Conservation (phyloP, 2,113 vertebrate genomes). For the Proteles cristata region DNA sequence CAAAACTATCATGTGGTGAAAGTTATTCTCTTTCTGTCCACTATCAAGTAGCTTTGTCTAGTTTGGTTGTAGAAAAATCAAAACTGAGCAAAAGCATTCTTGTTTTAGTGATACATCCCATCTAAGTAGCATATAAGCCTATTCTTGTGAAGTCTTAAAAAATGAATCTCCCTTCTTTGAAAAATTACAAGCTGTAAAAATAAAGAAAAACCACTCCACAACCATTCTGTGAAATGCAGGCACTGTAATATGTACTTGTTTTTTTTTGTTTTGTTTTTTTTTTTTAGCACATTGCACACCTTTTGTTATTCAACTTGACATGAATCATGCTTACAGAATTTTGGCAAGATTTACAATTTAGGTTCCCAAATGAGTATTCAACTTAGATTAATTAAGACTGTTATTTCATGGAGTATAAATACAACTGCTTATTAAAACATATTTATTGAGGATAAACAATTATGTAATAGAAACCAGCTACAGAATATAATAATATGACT, state of each 20-base stretch:
- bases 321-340: constrained; percentile 76
- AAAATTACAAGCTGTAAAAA: constrained; percentile 7
- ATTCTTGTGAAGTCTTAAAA: constrained; percentile 13
- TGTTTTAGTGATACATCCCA: background rate
- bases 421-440: constrained; percentile 81
- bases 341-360: constrained; percentile 71
- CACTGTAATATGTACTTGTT: background rate
- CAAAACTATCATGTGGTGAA: constrained; percentile 28
- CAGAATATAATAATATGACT: constrained; percentile 72
- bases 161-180: background rate
- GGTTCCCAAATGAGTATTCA: constrained; percentile 79
- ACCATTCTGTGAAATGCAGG: constrained; percentile 15
- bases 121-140: background rate
- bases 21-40: background rate
- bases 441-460: constrained; percentile 79
- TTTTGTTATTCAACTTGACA: constrained; percentile 61
- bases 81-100: background rate
- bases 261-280: too few species aligned
- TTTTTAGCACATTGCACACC: constrained; percentile 18
- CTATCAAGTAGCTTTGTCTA: constrained; percentile 53
- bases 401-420: constrained; percentile 80
- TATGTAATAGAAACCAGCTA: constrained; percentile 79
- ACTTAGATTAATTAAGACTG: constrained; percentile 80
- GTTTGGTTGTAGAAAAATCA: constrained; percentile 10
- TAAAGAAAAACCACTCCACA: background rate